Conservation (phyloP, 2,888 invertebrate species). For the Strigamia transsilvanica region DNA sequence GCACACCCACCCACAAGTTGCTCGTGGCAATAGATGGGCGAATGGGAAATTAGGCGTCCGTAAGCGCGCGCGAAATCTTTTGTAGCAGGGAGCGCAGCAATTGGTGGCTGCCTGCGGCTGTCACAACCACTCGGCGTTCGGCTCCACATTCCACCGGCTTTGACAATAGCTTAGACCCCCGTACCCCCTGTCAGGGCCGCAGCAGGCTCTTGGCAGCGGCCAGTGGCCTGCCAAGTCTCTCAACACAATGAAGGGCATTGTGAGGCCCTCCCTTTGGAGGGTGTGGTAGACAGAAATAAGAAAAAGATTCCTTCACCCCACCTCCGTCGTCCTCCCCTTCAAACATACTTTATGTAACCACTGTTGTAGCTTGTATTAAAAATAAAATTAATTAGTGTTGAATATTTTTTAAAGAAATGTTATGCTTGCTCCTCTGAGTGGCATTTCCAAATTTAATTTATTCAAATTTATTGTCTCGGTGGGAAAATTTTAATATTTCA, state of each 20-base stretch:
- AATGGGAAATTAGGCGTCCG: conserved; percentile 51
- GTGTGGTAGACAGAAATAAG: conserved; percentile 47
- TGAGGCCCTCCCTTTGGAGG: conserved; percentile 46
- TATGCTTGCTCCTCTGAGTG: conserved; percentile 13
- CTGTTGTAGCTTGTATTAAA: conserved; percentile 33
- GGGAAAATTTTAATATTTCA: conserved; percentile 40
- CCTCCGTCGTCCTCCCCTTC: conserved; percentile 32
- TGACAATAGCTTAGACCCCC: conserved; percentile 40
- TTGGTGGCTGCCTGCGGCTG: conserved; percentile 52
- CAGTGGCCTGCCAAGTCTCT: conserved; percentile 47
- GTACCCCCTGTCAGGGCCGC: conserved; percentile 17
- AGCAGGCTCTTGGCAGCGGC: conserved; percentile 43
- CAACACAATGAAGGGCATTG: conserved; percentile 32
- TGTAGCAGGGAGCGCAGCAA: conserved; percentile 48
- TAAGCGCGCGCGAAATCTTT: conserved; percentile 29
- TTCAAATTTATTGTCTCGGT: conserved; percentile 30
- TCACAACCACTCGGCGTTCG: conserved; percentile 42
- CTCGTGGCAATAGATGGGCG: conserved; percentile 50
- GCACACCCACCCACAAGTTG: conserved; percentile 49
- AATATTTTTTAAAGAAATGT: conserved; percentile 26
- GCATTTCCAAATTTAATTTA: conserved; percentile 29
- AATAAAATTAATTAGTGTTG: conserved; percentile 46
- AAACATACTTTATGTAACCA: conserved; percentile 35
- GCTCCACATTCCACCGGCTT: conserved; percentile 41
- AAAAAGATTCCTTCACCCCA: conserved; percentile 37